Evolutionary conservation across 2,797 vertebrate species (phyloP).

Genomic region (Sarcophilus harrisii): DNA sequence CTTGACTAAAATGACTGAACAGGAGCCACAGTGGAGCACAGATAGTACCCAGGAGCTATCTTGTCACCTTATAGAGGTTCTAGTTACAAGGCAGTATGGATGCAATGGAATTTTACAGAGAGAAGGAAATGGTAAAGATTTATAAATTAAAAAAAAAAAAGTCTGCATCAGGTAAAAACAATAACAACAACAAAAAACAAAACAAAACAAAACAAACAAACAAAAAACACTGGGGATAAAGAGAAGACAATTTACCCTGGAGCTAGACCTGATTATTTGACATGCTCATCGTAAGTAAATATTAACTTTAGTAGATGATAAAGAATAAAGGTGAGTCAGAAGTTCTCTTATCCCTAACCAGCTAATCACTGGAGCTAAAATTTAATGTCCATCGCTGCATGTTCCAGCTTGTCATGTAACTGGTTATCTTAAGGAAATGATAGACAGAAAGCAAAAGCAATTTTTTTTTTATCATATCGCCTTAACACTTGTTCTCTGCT

Average conservation of each 20-base stretch:
- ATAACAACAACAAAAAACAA: no score
- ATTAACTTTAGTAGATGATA: not conserved
- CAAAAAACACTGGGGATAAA: not conserved
- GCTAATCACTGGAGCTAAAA: not conserved
- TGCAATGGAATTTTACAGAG: not conserved
- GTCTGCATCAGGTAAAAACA: not conserved
- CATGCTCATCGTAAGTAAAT: not conserved
- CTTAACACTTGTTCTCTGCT: not conserved
- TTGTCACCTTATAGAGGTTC: not conserved
- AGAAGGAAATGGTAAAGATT: not conserved
- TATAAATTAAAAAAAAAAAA: not conserved
- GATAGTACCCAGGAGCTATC: not conserved
- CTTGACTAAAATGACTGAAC: not conserved
- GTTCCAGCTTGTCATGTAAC: not conserved
- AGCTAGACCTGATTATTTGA: not conserved
- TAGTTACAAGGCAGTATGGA: not conserved
- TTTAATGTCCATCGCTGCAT: not conserved
- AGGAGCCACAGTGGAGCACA: not conserved
- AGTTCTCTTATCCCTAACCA: not conserved
- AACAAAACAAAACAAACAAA: no score
- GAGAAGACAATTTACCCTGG: no score
- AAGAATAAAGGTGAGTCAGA: not conserved
- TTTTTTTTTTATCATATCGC: not conserved
- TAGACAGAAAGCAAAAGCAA: not conserved
- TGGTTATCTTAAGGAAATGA: not conserved